Conservation (phyloP, 2,797 vertebrate species). For the Eulemur mongoz region DNA sequence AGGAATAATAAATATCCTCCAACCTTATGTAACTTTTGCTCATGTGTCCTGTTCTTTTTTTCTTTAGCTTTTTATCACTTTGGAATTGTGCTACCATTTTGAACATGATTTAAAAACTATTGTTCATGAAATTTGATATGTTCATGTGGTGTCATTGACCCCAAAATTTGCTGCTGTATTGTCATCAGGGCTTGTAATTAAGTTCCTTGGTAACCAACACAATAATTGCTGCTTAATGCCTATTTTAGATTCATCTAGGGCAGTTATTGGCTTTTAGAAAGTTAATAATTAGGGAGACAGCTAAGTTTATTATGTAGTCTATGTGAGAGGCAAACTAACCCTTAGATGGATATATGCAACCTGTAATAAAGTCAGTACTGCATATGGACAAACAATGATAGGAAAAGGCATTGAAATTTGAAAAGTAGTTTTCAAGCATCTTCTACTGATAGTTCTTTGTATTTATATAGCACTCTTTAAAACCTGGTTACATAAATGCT, state of each 20-base stretch:
- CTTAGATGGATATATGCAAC: neutral
- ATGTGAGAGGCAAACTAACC: neutral
- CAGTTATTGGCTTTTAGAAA: neutral
- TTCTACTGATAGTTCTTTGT: neutral
- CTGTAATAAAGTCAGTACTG: neutral
- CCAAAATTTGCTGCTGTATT: neutral
- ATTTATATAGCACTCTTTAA: neutral
- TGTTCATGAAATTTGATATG: neutral
- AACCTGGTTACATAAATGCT: neutral
- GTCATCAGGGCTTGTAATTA: conserved; percentile 6
- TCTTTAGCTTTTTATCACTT: neutral
- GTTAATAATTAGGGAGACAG: neutral
- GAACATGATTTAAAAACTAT: neutral
- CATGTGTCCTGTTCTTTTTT: neutral
- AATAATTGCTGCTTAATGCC: neutral
- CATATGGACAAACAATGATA: neutral
- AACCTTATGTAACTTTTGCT: neutral
- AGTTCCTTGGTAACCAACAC: neutral
- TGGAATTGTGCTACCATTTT: neutral
- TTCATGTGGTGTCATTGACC: neutral
- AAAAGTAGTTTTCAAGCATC: neutral
- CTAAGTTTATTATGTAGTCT: neutral
- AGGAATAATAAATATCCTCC: neutral
- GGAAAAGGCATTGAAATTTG: neutral
- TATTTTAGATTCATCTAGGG: neutral